These are phyloP conservation scores for Chrysocyon brachyurus DNA, from an alignment of 2,797 vertebrate genomes.

Conservation along the genomic window DNA sequence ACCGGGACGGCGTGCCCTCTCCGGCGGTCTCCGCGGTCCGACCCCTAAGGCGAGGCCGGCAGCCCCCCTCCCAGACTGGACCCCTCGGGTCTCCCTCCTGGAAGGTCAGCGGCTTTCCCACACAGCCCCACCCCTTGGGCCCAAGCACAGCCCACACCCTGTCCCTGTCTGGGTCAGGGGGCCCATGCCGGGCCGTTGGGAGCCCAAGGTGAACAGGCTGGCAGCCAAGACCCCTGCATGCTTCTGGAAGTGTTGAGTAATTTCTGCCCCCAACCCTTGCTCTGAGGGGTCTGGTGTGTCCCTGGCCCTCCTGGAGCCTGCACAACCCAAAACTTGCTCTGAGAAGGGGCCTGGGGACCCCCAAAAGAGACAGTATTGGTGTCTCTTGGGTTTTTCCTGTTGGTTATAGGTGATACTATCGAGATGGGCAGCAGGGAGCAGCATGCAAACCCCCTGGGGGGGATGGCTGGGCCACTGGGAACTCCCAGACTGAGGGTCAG, in stretches of 20 bases:
- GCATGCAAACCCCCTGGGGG: background rate
- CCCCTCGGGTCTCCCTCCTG: background rate
- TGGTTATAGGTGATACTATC: background rate
- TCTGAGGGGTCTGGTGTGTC: background rate
- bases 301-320: background rate
- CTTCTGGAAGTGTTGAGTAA: background rate
- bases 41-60: background rate
- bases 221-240: background rate
- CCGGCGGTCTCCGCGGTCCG: background rate
- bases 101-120: background rate
- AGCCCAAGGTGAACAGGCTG: background rate
- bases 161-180: background rate
- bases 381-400: background rate
- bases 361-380: background rate
- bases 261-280: background rate
- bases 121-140: background rate
- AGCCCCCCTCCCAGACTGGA: background rate
- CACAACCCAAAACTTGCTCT: background rate
- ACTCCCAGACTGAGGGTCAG: background rate
- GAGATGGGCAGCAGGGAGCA: background rate
- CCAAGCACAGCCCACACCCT: too few relatives aligned
- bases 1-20: background rate
- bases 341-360: background rate
- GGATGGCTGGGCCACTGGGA: background rate
- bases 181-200: too few relatives aligned